Base-by-base conservation (phyloP, 1,140 invertebrate species). In the Muscidifurax raptorellus region DNA sequence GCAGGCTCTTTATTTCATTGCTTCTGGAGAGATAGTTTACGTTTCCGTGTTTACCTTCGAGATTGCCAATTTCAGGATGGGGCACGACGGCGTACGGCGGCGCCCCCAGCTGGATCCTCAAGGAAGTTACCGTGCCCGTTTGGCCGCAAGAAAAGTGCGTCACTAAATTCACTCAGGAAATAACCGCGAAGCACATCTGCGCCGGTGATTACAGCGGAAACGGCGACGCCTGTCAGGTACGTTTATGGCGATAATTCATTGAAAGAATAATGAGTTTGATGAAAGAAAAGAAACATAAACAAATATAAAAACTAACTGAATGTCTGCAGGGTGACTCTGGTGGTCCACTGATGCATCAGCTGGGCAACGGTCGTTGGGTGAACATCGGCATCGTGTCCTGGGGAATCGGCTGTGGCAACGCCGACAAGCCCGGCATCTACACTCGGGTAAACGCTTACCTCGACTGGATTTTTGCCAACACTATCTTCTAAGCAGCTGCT, bases 331-430 rank as follows among this genome's bases (percentile, higher is more conserved):
- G 96, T 44, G 97, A 98, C 91, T 97, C 96, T 40, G 97, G 97
- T 32, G 97, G 97, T 25, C 97, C 97, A 0, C 90, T 98, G 22
- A 94, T 96, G 87, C 93, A 95, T 83, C 95, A 96, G 88, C 91
- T 96, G 88, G 91, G 94, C 10, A 96, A 95, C 88, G 95, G 95
- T 1, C 94, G 95, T 69, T 98, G 97, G 96, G 94, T 95, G 0
- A 94, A 94, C 3, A 93, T 98, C n/a, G 97, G 97, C 1, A 94
- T 98, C 52, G 96, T 97, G 2, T 97, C 96, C 1, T 97, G 96
- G 96, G 96, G 96, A 9, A 94, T 96, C 7, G 94, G 95, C 10
- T 97, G 96, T 86, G 96, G 96, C 1, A 94, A 95, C 84, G 93
- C 94, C 13, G 93, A 93, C 15, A 94, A 94, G 83, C 96, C 96